These are phyloP conservation scores for Lagopus leucura DNA, from an alignment of 2,113 vertebrate species.

Conservation along the genomic window DNA sequence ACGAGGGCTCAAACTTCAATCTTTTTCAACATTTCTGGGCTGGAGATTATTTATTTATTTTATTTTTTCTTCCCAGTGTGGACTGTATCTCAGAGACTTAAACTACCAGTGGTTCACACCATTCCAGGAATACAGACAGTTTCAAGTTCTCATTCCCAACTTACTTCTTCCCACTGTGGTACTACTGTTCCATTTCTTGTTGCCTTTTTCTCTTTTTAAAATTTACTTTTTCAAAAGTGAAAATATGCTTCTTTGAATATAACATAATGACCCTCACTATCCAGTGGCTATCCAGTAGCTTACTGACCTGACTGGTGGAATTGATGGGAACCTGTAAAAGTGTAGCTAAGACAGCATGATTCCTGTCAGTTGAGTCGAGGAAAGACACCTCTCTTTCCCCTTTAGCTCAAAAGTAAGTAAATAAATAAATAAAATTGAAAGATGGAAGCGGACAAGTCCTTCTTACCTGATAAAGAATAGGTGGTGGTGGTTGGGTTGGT, in stretches of 20 bases:
- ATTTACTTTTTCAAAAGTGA: not conserved
- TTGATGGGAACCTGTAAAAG: not conserved
- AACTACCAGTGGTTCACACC: not conserved
- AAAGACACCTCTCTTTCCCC: not conserved
- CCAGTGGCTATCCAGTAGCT: not conserved
- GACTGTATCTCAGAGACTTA: not conserved
- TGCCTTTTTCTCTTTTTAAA: not conserved
- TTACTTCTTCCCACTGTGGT: not conserved
- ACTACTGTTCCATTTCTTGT: constrained; percentile 7
- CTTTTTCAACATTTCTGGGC: not conserved
- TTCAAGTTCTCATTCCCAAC: not conserved
- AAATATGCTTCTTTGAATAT: not conserved
- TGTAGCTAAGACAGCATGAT: not conserved
- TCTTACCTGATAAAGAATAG: not conserved
- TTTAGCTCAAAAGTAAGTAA: not conserved
- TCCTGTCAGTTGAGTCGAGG: not conserved
- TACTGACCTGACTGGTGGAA: not conserved
- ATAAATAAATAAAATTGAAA: not conserved
- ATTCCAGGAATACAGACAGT: not conserved
- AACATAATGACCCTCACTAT: not conserved
- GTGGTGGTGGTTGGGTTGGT: not conserved
- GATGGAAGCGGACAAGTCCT: not conserved
- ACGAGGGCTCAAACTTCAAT: not conserved
- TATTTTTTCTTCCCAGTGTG: too few relatives aligned
- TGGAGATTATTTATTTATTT: not conserved